phyloP scores from a whole-genome alignment of 2,113 vertebrate species.

The Rhineura floridana region DNA sequence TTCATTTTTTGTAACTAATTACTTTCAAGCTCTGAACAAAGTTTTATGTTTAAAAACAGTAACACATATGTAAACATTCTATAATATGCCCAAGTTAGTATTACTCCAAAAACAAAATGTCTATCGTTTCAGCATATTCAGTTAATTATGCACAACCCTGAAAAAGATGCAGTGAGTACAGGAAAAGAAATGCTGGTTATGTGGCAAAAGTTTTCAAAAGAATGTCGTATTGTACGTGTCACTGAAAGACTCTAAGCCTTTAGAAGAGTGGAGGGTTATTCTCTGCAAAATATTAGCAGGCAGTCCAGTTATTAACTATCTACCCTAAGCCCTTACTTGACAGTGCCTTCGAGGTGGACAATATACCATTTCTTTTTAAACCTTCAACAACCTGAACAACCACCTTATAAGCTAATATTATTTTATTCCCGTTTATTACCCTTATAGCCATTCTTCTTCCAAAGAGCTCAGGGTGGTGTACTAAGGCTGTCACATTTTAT shows the following conservation, averaged over 20 bases:
- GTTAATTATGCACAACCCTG: neutral
- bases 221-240: neutral
- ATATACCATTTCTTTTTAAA: neutral
- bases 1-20: too few species aligned
- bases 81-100: slow-evolving; percentile 43
- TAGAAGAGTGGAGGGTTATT: slow-evolving; percentile 15
- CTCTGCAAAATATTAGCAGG: neutral
- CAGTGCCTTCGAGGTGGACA: neutral
- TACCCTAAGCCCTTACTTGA: neutral
- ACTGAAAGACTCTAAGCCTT: slow-evolving; percentile 7
- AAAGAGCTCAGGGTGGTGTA: neutral
- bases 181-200: slow-evolving; percentile 36
- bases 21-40: too few species aligned
- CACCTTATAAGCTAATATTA: neutral
- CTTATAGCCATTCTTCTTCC: neutral
- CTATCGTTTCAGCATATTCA: neutral
- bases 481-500: neutral
- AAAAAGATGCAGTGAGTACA: slow-evolving; percentile 17
- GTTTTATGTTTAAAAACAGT: slow-evolving; percentile 49
- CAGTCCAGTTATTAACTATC: neutral
- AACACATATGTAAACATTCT: slow-evolving; percentile 22
- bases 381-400: neutral
- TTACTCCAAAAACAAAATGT: slow-evolving; percentile 40
- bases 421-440: neutral
- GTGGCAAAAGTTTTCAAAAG: slow-evolving; percentile 24